These are phyloP conservation scores for Stichodactyla helianthus DNA, from an alignment of 64 coral and sea anemone species.

Conservation along the genomic window DNA sequence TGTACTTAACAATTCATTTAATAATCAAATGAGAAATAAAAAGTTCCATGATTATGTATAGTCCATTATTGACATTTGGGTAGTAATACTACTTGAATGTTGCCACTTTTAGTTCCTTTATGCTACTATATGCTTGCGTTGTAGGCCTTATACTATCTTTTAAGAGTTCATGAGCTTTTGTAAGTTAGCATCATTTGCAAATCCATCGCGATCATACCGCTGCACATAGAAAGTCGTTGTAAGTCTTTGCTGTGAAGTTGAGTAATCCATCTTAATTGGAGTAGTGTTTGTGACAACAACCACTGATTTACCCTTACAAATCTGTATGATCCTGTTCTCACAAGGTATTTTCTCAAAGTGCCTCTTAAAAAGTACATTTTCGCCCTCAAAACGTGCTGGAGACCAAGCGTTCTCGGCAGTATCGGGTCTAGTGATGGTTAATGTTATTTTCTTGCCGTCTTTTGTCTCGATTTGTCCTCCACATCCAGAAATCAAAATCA, in stretches of 20 bases:
- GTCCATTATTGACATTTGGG: too few species aligned
- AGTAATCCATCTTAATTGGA: background rate
- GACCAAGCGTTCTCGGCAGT: constrained; percentile 13
- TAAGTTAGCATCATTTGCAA: constrained; percentile 30
- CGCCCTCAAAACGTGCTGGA: constrained; percentile 9
- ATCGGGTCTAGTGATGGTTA: background rate
- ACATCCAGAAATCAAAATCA: background rate
- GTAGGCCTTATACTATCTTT: too few species aligned
- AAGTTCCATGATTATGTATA: too few species aligned
- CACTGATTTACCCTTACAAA: background rate
- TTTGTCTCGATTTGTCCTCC: background rate
- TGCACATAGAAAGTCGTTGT: constrained; percentile 35
- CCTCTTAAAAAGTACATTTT: too few species aligned
- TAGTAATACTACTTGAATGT: background rate
- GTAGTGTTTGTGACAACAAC: constrained; percentile 19
- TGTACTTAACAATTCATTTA: too few species aligned
- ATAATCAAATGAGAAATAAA: too few species aligned
- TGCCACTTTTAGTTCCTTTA: background rate
- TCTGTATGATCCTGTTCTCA: background rate
- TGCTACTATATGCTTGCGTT: too few species aligned
- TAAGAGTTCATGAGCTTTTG: constrained; percentile 34
- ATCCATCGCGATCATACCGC: constrained; percentile 11
- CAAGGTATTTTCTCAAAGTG: background rate
- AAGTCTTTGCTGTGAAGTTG: background rate
- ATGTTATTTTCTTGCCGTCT: background rate